phyloP scores from a whole-genome alignment of 2,113 vertebrate species.

The Heloderma charlesbogerti region DNA sequence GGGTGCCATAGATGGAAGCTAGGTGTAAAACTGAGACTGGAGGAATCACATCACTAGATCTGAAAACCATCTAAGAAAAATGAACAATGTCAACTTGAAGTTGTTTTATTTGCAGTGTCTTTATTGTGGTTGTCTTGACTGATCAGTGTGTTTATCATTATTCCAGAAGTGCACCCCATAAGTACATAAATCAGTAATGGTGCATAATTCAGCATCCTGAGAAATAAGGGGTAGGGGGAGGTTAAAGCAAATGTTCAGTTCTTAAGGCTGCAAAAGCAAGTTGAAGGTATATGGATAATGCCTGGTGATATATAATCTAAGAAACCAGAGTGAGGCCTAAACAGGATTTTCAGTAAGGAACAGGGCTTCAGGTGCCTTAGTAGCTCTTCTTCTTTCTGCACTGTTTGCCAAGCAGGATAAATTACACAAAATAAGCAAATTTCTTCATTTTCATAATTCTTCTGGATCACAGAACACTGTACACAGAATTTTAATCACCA shows the following conservation, averaged over 20 bases:
- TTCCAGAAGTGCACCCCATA: not conserved
- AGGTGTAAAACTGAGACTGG: not conserved
- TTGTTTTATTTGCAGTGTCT: not conserved
- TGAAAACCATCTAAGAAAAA: conserved; percentile 36
- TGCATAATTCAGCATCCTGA: not conserved
- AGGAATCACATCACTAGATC: not conserved
- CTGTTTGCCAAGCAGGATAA: not conserved
- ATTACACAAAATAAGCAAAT: not conserved
- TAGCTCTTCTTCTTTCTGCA: not conserved
- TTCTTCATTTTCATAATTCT: not conserved
- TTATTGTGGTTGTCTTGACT: not conserved
- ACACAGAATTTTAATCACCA: not conserved
- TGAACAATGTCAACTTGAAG: conserved; percentile 1
- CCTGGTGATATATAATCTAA: not conserved
- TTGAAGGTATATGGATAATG: not conserved
- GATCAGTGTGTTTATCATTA: not conserved
- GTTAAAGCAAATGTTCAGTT: not conserved
- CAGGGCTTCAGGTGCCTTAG: not conserved
- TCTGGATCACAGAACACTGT: not conserved
- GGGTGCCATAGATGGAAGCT: not conserved
- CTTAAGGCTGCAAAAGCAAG: not conserved
- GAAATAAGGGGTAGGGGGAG: too few relatives aligned
- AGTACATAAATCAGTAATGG: not conserved
- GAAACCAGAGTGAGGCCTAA: not conserved
- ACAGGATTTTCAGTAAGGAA: not conserved